Percentiles rank a stretch among this genome's conserved stretches.
Evolutionary conservation across 2,797 vertebrate genomes (phyloP).

Genomic region (Pempheris klunzingeri): DNA sequence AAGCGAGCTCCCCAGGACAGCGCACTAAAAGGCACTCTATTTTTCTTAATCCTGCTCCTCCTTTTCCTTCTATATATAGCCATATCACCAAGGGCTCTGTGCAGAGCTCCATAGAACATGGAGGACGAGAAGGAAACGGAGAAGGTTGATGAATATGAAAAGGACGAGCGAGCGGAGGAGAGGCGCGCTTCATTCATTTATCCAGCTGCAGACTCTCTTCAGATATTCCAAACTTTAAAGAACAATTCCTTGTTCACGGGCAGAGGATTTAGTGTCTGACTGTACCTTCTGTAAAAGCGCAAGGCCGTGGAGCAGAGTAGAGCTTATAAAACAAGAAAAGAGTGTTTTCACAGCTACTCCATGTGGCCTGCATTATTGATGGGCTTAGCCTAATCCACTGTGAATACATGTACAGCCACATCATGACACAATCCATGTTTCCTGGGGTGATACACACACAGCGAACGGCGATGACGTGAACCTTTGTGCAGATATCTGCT

Average conservation of each 20-base stretch:
- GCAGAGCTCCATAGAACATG: slow-evolving; percentile 49
- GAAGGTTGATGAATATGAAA: slow-evolving; percentile 51
- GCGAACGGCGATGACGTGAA: slow-evolving; percentile 34
- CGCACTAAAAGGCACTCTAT: slow-evolving; percentile 38
- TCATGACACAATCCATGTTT: slow-evolving; percentile 63
- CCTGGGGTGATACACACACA: slow-evolving; percentile 41
- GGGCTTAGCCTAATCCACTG: slow-evolving; percentile 61
- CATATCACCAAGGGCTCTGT: slow-evolving; percentile 62
- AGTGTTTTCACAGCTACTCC: slow-evolving; percentile 66
- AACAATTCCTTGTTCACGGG: slow-evolving; percentile 4
- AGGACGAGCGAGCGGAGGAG: slow-evolving; percentile 30
- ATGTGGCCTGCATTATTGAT: slow-evolving; percentile 77
- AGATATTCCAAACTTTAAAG: slow-evolving; percentile 39
- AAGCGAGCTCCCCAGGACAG: slow-evolving; percentile 17
- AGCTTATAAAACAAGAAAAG: slow-evolving; percentile 62
- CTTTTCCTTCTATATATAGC: slow-evolving; percentile 71
- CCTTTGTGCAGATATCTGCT: slow-evolving; percentile 43
- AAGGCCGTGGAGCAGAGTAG: slow-evolving; percentile 32
- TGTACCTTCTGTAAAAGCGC: slow-evolving; percentile 21
- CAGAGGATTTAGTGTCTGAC: slow-evolving; percentile 43
- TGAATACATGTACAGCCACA: slow-evolving; percentile 58
- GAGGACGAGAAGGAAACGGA: slow-evolving; percentile 50
- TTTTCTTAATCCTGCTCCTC: slow-evolving; percentile 50
- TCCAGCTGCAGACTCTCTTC: slow-evolving; percentile 30
- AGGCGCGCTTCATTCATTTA: slow-evolving; percentile 35